A percentile compares a stretch with the other conserved stretches of the same genome.
phyloP scores from a whole-genome alignment of 2,888 invertebrate species.

The Stenchaetothrips biformis region DNA sequence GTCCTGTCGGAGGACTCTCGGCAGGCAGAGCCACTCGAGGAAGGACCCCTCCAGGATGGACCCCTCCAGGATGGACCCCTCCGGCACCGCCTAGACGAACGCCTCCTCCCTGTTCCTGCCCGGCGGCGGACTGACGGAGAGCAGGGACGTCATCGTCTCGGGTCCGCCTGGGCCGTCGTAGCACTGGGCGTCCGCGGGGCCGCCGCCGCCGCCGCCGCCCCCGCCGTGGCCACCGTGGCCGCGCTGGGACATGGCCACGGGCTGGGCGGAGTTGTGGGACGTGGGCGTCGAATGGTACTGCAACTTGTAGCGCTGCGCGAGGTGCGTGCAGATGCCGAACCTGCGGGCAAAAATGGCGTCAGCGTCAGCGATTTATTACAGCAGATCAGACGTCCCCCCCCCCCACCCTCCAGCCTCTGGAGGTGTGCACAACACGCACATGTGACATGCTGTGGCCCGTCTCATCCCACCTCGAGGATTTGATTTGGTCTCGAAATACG shows the following conservation, averaged over 20 bases:
- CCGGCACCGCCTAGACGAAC: not conserved
- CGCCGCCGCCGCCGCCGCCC: not conserved
- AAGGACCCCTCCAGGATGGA: not conserved
- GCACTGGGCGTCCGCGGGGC: not conserved
- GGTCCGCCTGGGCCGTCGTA: constrained; percentile 7
- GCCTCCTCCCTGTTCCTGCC: not conserved
- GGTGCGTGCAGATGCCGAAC: constrained; percentile 52
- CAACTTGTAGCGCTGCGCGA: constrained; percentile 51
- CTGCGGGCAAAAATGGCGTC: constrained; percentile 43
- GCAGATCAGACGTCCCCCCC: too few species aligned
- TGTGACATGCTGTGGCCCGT: not conserved
- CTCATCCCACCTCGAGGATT: too few species aligned
- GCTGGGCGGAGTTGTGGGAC: constrained; percentile 11
- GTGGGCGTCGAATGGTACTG: constrained; percentile 38
- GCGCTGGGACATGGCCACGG: not conserved
- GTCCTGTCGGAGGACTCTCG: too few species aligned
- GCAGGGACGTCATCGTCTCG: constrained; percentile 1
- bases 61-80: not conserved
- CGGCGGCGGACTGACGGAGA: not conserved
- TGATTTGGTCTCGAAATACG: too few species aligned
- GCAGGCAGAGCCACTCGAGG: not conserved
- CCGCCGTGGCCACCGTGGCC: not conserved
- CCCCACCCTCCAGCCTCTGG: too few species aligned
- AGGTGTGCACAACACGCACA: not conserved
- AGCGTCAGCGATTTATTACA: too few species aligned